These are phyloP conservation scores for Parapristionchus giblindavisi DNA, from an alignment of 2,888 invertebrate species.

Conservation along the genomic window DNA sequence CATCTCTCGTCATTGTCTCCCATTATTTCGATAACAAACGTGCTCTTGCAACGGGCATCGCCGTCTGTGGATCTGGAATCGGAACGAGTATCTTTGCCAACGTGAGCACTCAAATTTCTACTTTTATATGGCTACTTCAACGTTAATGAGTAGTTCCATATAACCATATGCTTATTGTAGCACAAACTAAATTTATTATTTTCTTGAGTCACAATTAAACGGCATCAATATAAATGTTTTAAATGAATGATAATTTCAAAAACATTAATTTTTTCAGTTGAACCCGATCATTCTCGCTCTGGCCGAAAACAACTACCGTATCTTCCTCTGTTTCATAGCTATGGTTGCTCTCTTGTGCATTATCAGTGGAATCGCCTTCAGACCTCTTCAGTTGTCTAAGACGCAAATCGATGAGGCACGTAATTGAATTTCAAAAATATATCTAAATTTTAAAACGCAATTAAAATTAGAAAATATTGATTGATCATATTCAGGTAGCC, in stretches of 20 bases:
- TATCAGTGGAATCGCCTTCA: slow-evolving; percentile 87
- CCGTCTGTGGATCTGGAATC: slow-evolving; percentile 93
- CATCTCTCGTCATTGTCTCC: slow-evolving; percentile 95
- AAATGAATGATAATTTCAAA: background rate
- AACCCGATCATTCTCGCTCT: slow-evolving; percentile 58
- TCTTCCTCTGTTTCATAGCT: slow-evolving; percentile 85
- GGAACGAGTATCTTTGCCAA: slow-evolving; percentile 91
- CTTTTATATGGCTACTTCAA: background rate
- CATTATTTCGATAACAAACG: slow-evolving; percentile 93
- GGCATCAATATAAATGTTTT: too few relatives aligned
- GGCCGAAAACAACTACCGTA: slow-evolving; percentile 79
- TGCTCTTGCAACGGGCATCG: slow-evolving; percentile 90
- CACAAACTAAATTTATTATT: background rate
- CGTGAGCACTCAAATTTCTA: slow-evolving; percentile 42
- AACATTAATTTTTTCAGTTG: slow-evolving; percentile 46
- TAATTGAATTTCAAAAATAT: background rate
- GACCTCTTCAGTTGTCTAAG: slow-evolving; percentile 70
- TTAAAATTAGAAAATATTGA: background rate
- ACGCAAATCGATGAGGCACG: slow-evolving; percentile 62
- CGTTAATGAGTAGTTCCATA: background rate
- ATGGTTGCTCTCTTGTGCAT: slow-evolving; percentile 86
- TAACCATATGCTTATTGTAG: background rate
- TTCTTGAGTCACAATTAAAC: too few relatives aligned
- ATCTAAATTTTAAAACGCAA: background rate
- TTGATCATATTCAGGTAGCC: slow-evolving; percentile 45